phyloP scores from a whole-genome alignment of 2,113 vertebrate species.

The Crotalus horridus region DNA sequence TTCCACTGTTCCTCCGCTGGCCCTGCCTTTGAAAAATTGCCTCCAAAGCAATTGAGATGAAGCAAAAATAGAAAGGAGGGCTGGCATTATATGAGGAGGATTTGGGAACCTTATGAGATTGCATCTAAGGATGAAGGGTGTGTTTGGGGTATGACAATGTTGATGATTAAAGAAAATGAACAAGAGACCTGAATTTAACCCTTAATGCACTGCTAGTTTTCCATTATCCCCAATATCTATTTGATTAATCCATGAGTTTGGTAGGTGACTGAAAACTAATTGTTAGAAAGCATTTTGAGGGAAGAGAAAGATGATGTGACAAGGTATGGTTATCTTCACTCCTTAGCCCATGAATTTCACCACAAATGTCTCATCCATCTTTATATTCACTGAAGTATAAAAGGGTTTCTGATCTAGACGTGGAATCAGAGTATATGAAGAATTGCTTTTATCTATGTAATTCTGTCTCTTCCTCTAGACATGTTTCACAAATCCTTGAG shows the following conservation, averaged over 20 bases:
- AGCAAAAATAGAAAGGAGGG: background rate
- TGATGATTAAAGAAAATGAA: background rate
- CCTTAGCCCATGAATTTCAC: background rate
- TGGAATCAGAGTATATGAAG: background rate
- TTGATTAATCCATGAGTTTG: background rate
- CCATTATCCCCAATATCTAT: background rate
- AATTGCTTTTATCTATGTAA: background rate
- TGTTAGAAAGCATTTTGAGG: background rate
- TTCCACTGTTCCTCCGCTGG: background rate
- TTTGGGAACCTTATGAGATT: background rate
- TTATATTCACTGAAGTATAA: background rate
- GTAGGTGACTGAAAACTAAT: background rate
- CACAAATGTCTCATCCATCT: background rate
- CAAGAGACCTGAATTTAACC: background rate
- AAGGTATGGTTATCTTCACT: background rate
- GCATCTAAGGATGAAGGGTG: background rate
- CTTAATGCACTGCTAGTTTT: background rate
- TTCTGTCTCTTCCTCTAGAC: background rate
- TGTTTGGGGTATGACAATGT: background rate
- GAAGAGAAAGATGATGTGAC: background rate
- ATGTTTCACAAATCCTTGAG: background rate
- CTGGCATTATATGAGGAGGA: background rate
- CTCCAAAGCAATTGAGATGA: background rate
- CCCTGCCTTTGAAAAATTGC: background rate
- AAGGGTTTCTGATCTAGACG: background rate